These are phyloP conservation scores for Cyphomyrus plagiostoma DNA, from an alignment of 2,113 vertebrate genomes.

Conservation along the genomic window DNA sequence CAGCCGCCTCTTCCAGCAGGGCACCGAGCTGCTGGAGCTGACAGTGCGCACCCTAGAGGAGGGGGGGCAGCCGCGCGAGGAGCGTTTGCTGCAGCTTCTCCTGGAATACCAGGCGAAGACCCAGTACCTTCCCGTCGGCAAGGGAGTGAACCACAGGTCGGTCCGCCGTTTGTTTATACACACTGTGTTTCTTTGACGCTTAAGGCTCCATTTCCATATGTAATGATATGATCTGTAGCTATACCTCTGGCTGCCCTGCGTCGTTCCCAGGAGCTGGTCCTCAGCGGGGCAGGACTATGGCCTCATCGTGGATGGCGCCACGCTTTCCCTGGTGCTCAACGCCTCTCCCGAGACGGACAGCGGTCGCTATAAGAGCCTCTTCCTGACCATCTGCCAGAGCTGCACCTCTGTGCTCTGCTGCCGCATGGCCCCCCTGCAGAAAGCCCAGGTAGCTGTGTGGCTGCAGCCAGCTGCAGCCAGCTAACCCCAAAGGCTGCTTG, in stretches of 20 bases:
- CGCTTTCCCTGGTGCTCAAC: slow-evolving; percentile 83
- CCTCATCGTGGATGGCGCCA: slow-evolving; percentile 91
- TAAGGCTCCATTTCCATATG: not conserved
- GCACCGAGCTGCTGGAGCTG: slow-evolving; percentile 85
- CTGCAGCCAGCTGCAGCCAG: fast-evolving
- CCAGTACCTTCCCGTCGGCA: slow-evolving; percentile 65
- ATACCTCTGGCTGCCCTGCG: not conserved
- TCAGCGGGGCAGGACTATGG: slow-evolving; percentile 74
- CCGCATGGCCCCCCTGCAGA: slow-evolving; percentile 94
- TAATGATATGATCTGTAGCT: not conserved
- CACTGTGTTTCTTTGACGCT: not conserved
- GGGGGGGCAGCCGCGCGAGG: slow-evolving; percentile 61
- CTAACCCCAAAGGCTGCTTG: not conserved
- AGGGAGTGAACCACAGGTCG: slow-evolving; percentile 71
- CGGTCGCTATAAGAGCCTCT: slow-evolving; percentile 78
- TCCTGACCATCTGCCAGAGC: slow-evolving; percentile 89
- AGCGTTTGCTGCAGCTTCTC: slow-evolving; percentile 78
- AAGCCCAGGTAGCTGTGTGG: slow-evolving; percentile 84
- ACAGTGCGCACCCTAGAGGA: slow-evolving; percentile 72
- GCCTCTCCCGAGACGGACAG: slow-evolving; percentile 68
- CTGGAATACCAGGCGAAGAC: slow-evolving; percentile 81
- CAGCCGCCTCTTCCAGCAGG: slow-evolving; percentile 84
- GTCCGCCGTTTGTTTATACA: not conserved
- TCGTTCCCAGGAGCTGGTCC: slow-evolving; percentile 71
- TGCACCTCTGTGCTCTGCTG: slow-evolving; percentile 92